Evolutionary conservation across 2,888 invertebrate genomes (phyloP).

Genomic region (Coenonympha glycerion): DNA sequence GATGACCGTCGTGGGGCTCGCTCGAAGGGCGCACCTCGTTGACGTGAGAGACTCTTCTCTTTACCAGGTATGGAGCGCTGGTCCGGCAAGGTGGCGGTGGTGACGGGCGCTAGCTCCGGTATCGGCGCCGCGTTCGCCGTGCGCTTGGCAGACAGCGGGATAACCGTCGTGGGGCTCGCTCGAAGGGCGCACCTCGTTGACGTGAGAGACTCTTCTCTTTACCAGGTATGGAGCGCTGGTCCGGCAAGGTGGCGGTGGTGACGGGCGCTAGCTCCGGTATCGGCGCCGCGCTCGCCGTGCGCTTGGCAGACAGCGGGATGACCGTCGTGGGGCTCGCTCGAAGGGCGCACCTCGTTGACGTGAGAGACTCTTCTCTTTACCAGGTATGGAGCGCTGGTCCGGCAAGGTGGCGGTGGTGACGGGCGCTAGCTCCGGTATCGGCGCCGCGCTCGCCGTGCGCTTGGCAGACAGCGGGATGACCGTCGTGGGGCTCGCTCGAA

Average conservation of each 20-base stretch:
- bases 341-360: constrained; percentile 37
- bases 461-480: constrained; percentile 52
- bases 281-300: constrained; percentile 54
- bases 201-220: too few species aligned
- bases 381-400: constrained; percentile 71
- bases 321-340: constrained; percentile 47
- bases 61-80: constrained; percentile 72
- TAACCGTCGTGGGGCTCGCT: constrained; percentile 48
- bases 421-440: constrained; percentile 79
- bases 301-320: constrained; percentile 52
- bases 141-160: constrained; percentile 50
- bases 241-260: constrained; percentile 77
- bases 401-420: constrained; percentile 79
- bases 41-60: too few species aligned
- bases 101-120: constrained; percentile 79
- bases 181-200: constrained; percentile 37
- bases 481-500: constrained; percentile 47
- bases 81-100: constrained; percentile 77
- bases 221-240: constrained; percentile 73
- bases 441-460: constrained; percentile 47
- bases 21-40: constrained; percentile 37
- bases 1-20: constrained; percentile 46
- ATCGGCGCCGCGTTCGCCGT: constrained; percentile 66
- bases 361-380: too few species aligned
- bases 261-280: constrained; percentile 80